phyloP scores from a whole-genome alignment of 2,888 invertebrate species.

The Aleiodes alternator region DNA sequence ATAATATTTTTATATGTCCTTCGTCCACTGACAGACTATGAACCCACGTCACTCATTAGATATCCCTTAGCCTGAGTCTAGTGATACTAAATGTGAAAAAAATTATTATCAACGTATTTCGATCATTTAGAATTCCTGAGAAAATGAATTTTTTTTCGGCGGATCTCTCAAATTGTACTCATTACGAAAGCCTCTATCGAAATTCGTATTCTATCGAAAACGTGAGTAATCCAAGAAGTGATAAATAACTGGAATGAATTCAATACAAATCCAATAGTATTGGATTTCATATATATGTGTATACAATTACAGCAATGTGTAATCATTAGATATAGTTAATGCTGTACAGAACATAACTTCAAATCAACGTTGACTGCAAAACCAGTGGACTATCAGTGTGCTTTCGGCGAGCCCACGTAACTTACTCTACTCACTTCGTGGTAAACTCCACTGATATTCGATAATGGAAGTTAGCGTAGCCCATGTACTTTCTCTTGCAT shows the following conservation, averaged over 20 bases:
- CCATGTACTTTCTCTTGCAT: constrained; percentile 17
- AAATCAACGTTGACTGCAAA: constrained; percentile 69
- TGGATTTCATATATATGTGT: constrained; percentile 48
- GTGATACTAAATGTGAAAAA: too few species aligned
- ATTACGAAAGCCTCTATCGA: too few species aligned
- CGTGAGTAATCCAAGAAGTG: too few species aligned
- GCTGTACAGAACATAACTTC: constrained; percentile 68
- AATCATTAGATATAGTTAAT: constrained; percentile 70
- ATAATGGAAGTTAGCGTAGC: constrained; percentile 62
- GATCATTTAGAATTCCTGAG: too few species aligned
- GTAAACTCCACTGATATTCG: constrained; percentile 57
- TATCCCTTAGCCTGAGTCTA: too few species aligned
- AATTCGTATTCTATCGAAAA: too few species aligned
- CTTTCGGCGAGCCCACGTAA: constrained; percentile 64
- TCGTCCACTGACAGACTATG: too few species aligned
- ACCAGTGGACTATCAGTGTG: constrained; percentile 60
- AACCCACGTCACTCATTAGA: too few species aligned
- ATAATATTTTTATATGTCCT: too few species aligned
- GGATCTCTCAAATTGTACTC: too few species aligned
- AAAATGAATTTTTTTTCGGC: too few species aligned
- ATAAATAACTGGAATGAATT: neutral
- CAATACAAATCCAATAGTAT: constrained; percentile 58
- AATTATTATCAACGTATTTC: too few species aligned
- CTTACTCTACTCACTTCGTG: constrained; percentile 54
- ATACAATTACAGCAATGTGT: constrained; percentile 66